phyloP scores from a whole-genome alignment of 2,113 vertebrate species.

The Ophthalmolycus amberensis region DNA sequence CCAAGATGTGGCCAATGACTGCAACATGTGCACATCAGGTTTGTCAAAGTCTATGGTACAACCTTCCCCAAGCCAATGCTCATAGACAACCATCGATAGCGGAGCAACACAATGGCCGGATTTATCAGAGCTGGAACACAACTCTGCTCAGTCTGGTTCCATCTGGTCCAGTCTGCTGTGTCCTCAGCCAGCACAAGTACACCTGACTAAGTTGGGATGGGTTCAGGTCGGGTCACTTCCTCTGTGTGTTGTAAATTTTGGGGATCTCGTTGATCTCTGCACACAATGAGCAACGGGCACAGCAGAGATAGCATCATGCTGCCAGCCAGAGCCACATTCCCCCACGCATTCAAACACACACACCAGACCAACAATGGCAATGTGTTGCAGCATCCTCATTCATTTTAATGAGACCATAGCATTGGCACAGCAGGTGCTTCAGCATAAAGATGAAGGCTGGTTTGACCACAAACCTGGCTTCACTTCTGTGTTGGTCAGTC shows the following conservation, averaged over 20 bases:
- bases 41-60: background rate
- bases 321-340: constrained; percentile 60
- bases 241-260: constrained; percentile 65
- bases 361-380: too few relatives aligned
- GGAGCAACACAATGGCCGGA: constrained; percentile 29
- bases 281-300: constrained; percentile 70
- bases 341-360: too few relatives aligned
- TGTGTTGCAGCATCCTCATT: constrained; percentile 16
- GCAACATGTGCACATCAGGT: background rate
- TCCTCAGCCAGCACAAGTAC: constrained; percentile 43
- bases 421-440: constrained; percentile 1
- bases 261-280: constrained; percentile 72
- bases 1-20: background rate
- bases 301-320: constrained; percentile 66
- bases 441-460: background rate
- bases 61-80: constrained; percentile 11
- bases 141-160: constrained; percentile 54
- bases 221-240: constrained; percentile 74
- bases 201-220: constrained; percentile 53
- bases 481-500: background rate
- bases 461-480: background rate
- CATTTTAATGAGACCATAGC: constrained; percentile 17
- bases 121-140: constrained; percentile 37
- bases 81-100: constrained; percentile 3
- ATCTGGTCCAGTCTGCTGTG: constrained; percentile 48